Conservation (phyloP, 2,888 invertebrate species). For the Oasisia sp. region DNA sequence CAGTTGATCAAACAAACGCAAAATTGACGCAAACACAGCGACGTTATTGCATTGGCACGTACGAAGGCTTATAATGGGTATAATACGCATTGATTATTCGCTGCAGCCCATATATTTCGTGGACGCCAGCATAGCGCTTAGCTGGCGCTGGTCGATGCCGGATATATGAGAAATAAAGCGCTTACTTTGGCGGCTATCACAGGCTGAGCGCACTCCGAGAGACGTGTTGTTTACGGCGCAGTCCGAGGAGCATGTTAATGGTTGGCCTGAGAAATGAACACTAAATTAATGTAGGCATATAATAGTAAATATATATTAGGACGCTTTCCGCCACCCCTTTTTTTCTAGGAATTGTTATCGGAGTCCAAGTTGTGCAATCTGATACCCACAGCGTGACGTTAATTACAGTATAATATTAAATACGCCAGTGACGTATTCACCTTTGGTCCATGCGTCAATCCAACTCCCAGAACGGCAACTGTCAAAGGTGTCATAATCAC, state of each 20-base stretch:
- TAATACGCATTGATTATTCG: background rate
- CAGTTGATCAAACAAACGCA: background rate
- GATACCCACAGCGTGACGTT: background rate
- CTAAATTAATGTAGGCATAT: background rate
- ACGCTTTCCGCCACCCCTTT: background rate
- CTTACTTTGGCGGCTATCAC: background rate
- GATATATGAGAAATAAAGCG: background rate
- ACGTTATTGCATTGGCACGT: background rate
- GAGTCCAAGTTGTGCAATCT: background rate
- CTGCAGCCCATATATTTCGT: background rate
- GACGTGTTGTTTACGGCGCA: background rate
- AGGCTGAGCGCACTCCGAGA: background rate
- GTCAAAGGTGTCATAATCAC: background rate
- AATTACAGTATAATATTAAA: background rate
- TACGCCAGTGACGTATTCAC: background rate
- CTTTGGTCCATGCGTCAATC: background rate
- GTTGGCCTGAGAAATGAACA: background rate
- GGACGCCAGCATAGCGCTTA: background rate
- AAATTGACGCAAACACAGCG: background rate
- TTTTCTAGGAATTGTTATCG: background rate
- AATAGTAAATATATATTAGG: background rate
- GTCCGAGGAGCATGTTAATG: background rate
- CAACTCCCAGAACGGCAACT: background rate
- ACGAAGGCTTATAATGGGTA: background rate
- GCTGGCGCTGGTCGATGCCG: background rate